Evolutionary conservation across 1,140 invertebrate genomes (phyloP), one percentile per base, ranked within the genome.

Genomic region (Vanessa tameamea): DNA sequence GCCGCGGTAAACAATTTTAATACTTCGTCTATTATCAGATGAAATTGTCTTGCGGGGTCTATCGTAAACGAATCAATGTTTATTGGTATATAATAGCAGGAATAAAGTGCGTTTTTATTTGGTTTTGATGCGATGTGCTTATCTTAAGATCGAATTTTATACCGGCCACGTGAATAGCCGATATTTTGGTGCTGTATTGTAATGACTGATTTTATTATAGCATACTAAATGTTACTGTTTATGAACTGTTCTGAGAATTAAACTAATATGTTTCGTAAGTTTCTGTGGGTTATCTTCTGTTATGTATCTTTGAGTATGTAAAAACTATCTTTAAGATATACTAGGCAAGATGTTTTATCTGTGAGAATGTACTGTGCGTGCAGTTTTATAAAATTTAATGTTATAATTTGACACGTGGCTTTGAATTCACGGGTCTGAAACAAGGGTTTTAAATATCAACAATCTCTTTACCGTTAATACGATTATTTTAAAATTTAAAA

Each of bases 1-100:
- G 63, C 64, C 78, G 68, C 73, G 81, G 82, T 87, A 90, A 87
- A 90, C 87, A 90, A 86, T 84, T 89, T 89, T 88, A 85, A 89
- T 88, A 82, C 78, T 70, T 75, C 73, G 79, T 81, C 81, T 83
- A 86, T 84, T 83, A 86, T 84, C 82, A 81, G 85, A 82, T 81
- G 75, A 79, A 82, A 86, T 84, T 88, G 81, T 84, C 82, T 83
- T 82, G 78, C 75, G 80, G 83, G 70, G 83, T 69, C 65, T 72
- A 75, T 84, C 84, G 83, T 88, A 84, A 90, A 90, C 82, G 65
- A 76, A 73, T 73, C 80, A 75, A 83, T 82, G 79, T 90, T 90
- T 90, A 90, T 88, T 81, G 82, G 68, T 78, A 72, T 82, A 86
- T 90, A 87, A 86, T 90, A 90, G 86, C 84, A 77, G 79, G 79